Percentiles rank a stretch among this genome's conserved stretches.
Conservation (phyloP, 2,113 vertebrate species). For the Eudyptes chrysolophus region DNA sequence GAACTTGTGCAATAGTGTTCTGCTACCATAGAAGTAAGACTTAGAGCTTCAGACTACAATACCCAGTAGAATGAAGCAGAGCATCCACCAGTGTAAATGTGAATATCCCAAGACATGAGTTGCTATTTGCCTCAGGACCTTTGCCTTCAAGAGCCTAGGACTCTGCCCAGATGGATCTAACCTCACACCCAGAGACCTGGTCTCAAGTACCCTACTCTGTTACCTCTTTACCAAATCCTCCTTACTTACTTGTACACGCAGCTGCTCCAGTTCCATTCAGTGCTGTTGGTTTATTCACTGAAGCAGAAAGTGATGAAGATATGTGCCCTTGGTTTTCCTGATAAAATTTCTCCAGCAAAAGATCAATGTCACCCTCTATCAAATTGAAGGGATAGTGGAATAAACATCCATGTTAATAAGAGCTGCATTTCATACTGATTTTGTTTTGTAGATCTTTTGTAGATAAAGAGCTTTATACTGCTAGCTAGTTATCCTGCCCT, state of each 20-base stretch:
- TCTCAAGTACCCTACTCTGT: background rate
- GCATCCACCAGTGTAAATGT: background rate
- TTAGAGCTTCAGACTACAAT: background rate
- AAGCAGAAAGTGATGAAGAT: constrained; percentile 69
- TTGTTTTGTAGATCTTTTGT: background rate
- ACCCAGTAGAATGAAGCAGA: background rate
- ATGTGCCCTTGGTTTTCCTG: constrained; percentile 78
- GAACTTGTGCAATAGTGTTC: background rate
- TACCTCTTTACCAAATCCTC: background rate
- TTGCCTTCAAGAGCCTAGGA: background rate
- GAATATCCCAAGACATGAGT: background rate
- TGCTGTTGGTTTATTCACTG: constrained; percentile 32
- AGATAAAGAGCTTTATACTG: background rate
- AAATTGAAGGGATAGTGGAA: constrained; percentile 14
- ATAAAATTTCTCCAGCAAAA: constrained; percentile 85
- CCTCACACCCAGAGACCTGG: background rate
- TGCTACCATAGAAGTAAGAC: background rate
- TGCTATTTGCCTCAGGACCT: background rate
- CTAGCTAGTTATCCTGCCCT: background rate
- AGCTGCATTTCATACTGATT: background rate
- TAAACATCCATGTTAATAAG: background rate
- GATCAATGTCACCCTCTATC: constrained; percentile 89
- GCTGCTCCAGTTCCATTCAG: constrained; percentile 43
- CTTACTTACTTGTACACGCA: constrained; percentile 70
- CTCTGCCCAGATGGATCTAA: background rate